Evolutionary conservation across 1,140 invertebrate genomes (phyloP), one percentile per base, ranked within the genome.

Genomic region (Zaprionus inermis): DNA sequence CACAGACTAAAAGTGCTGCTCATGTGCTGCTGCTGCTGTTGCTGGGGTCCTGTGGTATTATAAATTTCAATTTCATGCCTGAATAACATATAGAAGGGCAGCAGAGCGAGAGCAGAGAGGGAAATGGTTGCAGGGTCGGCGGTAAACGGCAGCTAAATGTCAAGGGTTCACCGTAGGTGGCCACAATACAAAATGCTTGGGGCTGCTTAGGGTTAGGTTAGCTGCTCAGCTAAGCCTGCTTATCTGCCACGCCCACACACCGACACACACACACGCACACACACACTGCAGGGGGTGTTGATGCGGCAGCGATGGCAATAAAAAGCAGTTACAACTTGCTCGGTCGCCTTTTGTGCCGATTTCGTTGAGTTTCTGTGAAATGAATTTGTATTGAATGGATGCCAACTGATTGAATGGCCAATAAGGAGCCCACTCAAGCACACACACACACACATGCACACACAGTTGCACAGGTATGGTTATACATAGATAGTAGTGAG

Each of bases 21-120:
- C n/a, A n/a, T n/a, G n/a, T n/a, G n/a, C n/a, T n/a, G 57, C 56
- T 52, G 44, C 66, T 34, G 65, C 66, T 56, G 52, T 52, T 54
- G 57, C 51, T 64, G 10, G 30, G 30, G 4, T 32, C 30, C 6
- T 32, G 10, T 49, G 24, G 36, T 65, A 86, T 81, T 86, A 86
- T 86, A 81, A 75, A 88, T 86, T 86, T 86, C 82, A 88, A 86
- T 86, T 86, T 86, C 82, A 86, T 88, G 82, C 76, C 83, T 79
- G 54, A 79, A 76, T 85, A 81, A 61, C 57, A 46, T 49, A 61
- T 36, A 44, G 20, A 30, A 36, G n/a, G n/a, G 7, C 41, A 7
- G 24, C 20, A 12, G 11, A 10, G 3, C 22, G 16, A 22, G 41
- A 38, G 36, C 0, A 38, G 9, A 32, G 22, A 14, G 41, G 22